Evolutionary conservation across 2,113 vertebrate genomes (phyloP).

Genomic region (Nothobranchius kuhntae): DNA sequence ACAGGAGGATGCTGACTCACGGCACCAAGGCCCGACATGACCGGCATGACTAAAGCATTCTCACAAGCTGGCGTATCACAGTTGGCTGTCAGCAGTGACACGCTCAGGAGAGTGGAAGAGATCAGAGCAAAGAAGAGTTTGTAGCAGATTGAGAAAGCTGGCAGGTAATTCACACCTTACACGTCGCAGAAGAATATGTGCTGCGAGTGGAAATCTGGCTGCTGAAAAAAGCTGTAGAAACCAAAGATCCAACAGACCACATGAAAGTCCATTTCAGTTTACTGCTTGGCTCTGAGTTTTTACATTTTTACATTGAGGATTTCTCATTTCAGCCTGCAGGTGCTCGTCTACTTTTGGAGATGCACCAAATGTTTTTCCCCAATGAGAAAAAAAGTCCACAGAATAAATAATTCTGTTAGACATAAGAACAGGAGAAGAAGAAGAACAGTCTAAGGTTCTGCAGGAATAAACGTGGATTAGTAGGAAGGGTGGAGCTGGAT

Average conservation of each 20-base stretch:
- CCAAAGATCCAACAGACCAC: constrained; percentile 22
- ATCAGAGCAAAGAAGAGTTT: constrained; percentile 34
- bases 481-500: constrained; percentile 15
- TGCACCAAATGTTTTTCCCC: constrained; percentile 20
- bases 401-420: background rate
- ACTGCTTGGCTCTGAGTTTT: constrained; percentile 9
- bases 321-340: background rate
- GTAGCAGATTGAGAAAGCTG: constrained; percentile 36
- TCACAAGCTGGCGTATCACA: constrained; percentile 35
- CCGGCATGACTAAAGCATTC: constrained; percentile 58
- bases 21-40: constrained; percentile 61
- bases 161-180: constrained; percentile 12
- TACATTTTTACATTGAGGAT: constrained; percentile 11
- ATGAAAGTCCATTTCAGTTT: constrained; percentile 20
- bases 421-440: constrained; percentile 2
- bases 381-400: constrained; percentile 9
- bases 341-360: constrained; percentile 9
- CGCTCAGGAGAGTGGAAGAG: constrained; percentile 13
- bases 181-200: constrained; percentile 1
- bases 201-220: constrained; percentile 22
- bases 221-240: constrained; percentile 6
- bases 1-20: constrained; percentile 63
- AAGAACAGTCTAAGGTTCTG: constrained; percentile 9
- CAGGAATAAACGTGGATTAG: constrained; percentile 14
- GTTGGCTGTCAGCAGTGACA: constrained; percentile 30